Conservation (phyloP, 2,113 vertebrate genomes). For the Tachysurus vachellii region DNA sequence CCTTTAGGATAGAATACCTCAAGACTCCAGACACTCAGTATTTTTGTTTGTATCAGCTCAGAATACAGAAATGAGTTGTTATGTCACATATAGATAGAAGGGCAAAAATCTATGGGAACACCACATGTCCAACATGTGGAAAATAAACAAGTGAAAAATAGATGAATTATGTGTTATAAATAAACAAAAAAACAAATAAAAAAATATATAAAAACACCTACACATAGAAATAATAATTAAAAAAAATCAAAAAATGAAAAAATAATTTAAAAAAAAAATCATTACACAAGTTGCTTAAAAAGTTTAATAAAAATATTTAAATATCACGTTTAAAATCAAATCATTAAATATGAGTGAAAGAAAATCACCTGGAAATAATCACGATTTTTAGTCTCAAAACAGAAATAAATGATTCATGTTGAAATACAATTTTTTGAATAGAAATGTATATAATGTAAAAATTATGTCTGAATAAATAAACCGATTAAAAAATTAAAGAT, state of each 20-base stretch:
- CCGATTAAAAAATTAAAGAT: background rate
- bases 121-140: background rate
- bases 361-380: background rate
- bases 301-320: too few relatives aligned
- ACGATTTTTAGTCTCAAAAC: background rate
- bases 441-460: too few relatives aligned
- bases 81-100: constrained; percentile 4
- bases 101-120: background rate
- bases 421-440: background rate
- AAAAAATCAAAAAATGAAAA: background rate
- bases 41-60: background rate
- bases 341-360: too few relatives aligned
- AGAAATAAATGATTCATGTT: background rate
- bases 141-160: background rate
- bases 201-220: too few relatives aligned
- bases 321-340: too few relatives aligned
- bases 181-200: background rate
- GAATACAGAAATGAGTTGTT: background rate
- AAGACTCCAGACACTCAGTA: background rate
- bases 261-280: background rate
- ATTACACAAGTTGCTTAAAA: background rate
- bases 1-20: too few relatives aligned
- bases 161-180: background rate
- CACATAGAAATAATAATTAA: background rate
- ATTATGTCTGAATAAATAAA: background rate